phyloP scores from a whole-genome alignment of 2,113 vertebrate genomes.

The Macaca mulatta region DNA sequence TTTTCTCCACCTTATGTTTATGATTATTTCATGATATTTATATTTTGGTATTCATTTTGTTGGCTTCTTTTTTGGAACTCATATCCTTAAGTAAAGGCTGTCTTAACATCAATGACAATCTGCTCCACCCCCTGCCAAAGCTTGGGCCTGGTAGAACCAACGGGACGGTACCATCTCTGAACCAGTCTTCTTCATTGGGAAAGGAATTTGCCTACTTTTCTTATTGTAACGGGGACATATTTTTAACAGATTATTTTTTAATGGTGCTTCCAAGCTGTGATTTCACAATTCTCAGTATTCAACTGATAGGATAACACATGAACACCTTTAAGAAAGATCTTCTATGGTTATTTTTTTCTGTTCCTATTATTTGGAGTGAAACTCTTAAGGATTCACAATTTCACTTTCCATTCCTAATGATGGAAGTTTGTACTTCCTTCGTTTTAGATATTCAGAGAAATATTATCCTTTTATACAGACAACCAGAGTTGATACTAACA shows the following conservation, averaged over 20 bases:
- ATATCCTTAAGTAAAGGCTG: background rate
- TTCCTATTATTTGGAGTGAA: background rate
- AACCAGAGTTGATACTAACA: background rate
- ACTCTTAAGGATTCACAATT: background rate
- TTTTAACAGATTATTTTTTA: background rate
- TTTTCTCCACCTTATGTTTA: background rate
- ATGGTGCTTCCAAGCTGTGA: background rate
- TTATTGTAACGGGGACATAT: background rate
- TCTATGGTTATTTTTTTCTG: background rate
- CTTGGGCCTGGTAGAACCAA: fast-evolving
- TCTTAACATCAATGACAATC: background rate
- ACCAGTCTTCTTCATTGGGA: background rate
- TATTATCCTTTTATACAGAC: background rate
- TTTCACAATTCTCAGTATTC: background rate
- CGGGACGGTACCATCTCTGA: background rate
- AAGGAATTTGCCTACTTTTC: background rate
- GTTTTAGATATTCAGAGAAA: background rate
- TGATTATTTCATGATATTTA: background rate
- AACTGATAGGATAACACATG: background rate
- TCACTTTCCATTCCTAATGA: background rate
- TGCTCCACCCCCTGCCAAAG: fast-evolving
- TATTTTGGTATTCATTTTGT: background rate
- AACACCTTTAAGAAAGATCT: background rate
- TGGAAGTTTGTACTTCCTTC: background rate
- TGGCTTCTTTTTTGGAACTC: background rate